phyloP scores from a whole-genome alignment of 2,797 vertebrate genomes.

The Echiichthys vipera region DNA sequence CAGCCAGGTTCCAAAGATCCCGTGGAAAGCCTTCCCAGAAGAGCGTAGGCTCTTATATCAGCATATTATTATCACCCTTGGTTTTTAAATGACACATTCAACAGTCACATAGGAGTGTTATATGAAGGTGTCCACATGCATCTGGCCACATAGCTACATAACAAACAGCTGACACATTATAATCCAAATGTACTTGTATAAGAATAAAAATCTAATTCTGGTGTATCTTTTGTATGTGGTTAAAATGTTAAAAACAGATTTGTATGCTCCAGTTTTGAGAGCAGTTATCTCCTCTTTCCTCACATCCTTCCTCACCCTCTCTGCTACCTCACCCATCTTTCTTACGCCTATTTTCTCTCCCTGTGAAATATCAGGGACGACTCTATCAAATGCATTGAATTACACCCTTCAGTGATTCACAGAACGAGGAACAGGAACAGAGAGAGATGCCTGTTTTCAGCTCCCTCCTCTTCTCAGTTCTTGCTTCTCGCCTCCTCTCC shows the following conservation, averaged over 20 bases:
- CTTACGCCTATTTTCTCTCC: slow-evolving; percentile 55
- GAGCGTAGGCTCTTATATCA: neutral
- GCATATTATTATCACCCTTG: neutral
- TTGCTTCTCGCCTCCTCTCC: slow-evolving; percentile 30
- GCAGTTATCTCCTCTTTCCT: slow-evolving; percentile 31
- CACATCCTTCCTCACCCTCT: slow-evolving; percentile 21
- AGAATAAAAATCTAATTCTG: neutral
- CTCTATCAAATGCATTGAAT: slow-evolving; percentile 71
- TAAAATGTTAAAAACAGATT: neutral
- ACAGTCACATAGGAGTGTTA: neutral
- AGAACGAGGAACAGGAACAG: slow-evolving; percentile 46
- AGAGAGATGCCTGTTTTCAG: slow-evolving; percentile 51
- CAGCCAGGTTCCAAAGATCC: neutral
- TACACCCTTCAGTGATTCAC: slow-evolving; percentile 75
- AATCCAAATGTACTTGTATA: neutral
- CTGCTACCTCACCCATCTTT: slow-evolving; percentile 38
- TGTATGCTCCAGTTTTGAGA: slow-evolving; percentile 18
- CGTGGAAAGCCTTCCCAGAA: neutral
- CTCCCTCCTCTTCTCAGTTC: slow-evolving; percentile 39
- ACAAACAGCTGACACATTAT: neutral
- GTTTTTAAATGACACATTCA: neutral
- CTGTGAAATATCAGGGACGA: slow-evolving; percentile 49
- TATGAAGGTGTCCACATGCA: neutral
- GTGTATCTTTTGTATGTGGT: neutral
- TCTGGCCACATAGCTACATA: neutral